A percentile compares a stretch with the other conserved stretches of the same genome.
These are phyloP conservation scores for Microctonus aethiopoides DNA, from an alignment of 2,888 invertebrate genomes.

Conservation along the genomic window DNA sequence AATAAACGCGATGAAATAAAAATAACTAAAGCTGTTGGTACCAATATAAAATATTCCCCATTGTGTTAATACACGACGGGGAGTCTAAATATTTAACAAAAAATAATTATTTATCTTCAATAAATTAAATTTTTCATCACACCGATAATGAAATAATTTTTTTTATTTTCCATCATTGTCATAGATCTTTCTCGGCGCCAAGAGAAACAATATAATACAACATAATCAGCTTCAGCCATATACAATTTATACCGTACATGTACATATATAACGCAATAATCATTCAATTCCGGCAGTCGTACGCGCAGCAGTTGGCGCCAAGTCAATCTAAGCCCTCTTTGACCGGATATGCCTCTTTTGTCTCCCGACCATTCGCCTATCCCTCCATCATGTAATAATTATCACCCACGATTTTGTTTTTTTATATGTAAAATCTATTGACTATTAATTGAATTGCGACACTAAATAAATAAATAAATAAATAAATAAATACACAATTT, in stretches of 20 bases:
- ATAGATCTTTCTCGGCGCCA: constrained; percentile 16
- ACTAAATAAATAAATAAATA: too few relatives aligned
- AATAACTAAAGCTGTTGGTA: neutral
- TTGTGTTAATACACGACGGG: too few relatives aligned
- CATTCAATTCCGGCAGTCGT: constrained; percentile 66
- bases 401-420: neutral
- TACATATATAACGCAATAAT: constrained; percentile 63
- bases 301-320: constrained; percentile 66
- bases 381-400: neutral
- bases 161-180: neutral
- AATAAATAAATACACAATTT: too few relatives aligned
- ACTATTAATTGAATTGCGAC: too few relatives aligned
- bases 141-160: neutral
- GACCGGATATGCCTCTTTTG: constrained; percentile 66
- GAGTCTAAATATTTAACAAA: too few relatives aligned
- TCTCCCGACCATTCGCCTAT: constrained; percentile 30
- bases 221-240: constrained; percentile 22
- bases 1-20: neutral
- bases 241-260: constrained; percentile 36
- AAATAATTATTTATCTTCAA: too few relatives aligned
- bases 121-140: neutral
- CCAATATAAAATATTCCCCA: neutral
- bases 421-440: neutral
- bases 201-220: constrained; percentile 15
- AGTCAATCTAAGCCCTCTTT: constrained; percentile 62